phyloP scores from a whole-genome alignment of 2,113 vertebrate species.

The Osmerus mordax region DNA sequence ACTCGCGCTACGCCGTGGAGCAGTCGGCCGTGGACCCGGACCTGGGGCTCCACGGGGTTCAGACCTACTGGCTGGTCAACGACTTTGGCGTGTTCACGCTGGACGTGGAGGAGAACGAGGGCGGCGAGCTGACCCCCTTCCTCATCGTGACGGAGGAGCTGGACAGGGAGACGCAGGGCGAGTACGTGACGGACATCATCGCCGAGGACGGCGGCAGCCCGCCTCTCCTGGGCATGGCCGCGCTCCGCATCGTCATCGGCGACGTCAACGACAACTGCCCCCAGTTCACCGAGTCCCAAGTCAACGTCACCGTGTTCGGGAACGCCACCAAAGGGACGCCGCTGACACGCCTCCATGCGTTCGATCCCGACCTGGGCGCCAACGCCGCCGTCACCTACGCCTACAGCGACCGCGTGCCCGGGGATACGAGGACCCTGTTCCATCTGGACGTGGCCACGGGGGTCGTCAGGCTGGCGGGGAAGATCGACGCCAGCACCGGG shows the following conservation, averaged over 20 bases:
- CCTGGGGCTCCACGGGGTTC: constrained; percentile 79
- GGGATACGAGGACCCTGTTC: constrained; percentile 82
- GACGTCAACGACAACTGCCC: constrained; percentile 98
- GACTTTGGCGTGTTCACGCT: constrained; percentile 89
- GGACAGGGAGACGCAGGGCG: constrained; percentile 84
- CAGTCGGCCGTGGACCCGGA: constrained; percentile 91
- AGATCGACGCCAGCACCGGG: constrained; percentile 74
- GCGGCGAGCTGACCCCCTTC: constrained; percentile 88
- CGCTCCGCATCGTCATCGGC: constrained; percentile 85
- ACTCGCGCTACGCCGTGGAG: constrained; percentile 87
- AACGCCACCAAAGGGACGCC: constrained; percentile 83
- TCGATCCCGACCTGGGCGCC: constrained; percentile 85
- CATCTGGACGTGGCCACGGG: constrained; percentile 82
- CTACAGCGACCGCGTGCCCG: constrained; percentile 89
- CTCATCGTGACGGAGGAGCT: constrained; percentile 86
- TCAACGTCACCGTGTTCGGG: constrained; percentile 85
- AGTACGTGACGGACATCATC: constrained; percentile 87
- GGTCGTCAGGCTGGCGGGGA: constrained; percentile 77
- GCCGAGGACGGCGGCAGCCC: constrained; percentile 93
- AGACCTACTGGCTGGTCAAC: constrained; percentile 90
- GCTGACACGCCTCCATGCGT: constrained; percentile 77
- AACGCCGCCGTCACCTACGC: constrained; percentile 89
- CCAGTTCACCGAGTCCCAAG: constrained; percentile 79
- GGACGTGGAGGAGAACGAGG: constrained; percentile 95
- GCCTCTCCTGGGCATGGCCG: constrained; percentile 84